Conservation (phyloP, 2,113 vertebrate species). For the Herpetotheres cachinnans region DNA sequence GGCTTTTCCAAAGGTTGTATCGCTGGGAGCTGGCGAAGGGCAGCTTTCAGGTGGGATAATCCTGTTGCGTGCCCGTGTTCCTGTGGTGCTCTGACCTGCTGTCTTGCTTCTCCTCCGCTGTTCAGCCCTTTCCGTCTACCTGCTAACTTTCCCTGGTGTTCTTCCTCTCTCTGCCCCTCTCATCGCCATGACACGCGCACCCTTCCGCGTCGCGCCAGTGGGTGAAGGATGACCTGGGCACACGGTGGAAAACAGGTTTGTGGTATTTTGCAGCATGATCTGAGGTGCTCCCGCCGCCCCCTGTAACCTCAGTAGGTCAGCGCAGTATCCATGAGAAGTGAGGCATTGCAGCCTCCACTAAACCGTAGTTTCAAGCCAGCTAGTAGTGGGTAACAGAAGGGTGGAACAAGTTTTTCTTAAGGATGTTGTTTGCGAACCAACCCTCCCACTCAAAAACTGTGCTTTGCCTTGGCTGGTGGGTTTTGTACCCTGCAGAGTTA, state of each 20-base stretch:
- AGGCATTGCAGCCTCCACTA: neutral
- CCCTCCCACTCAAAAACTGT: neutral
- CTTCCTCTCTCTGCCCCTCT: neutral
- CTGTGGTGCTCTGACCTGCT: neutral
- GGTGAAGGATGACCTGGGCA: neutral
- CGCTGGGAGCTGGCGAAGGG: neutral
- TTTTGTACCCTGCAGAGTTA: neutral
- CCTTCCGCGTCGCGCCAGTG: fast-evolving
- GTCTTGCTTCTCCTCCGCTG: neutral
- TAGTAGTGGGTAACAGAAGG: neutral
- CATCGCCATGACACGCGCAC: fast-evolving
- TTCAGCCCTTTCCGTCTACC: neutral
- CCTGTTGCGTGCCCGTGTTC: neutral
- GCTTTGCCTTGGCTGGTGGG: neutral
- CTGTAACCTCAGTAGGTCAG: neutral
- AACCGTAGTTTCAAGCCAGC: neutral
- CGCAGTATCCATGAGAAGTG: fast-evolving
- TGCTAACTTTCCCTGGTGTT: neutral
- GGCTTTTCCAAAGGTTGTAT: neutral
- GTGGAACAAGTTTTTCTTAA: neutral
- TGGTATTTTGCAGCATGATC: neutral
- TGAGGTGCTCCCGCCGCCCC: neutral
- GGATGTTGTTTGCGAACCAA: neutral
- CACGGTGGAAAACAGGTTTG: neutral
- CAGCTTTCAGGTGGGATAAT: neutral